Percentiles rank a stretch among this genome's conserved stretches.
These are phyloP conservation scores for Dysmachus trigonus DNA, from an alignment of 2,888 invertebrate species.

Conservation along the genomic window DNA sequence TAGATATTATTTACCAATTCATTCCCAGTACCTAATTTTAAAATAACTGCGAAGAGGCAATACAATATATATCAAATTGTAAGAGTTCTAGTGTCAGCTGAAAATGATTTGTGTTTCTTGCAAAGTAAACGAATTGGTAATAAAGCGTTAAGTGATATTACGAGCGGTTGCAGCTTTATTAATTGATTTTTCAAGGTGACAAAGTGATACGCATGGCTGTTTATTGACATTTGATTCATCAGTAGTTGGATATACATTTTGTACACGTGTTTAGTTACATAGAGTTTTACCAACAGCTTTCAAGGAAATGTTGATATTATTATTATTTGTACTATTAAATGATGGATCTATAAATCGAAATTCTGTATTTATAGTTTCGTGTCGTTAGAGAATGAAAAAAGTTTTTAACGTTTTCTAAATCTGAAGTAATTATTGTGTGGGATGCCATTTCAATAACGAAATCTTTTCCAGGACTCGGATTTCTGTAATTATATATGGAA, in stretches of 20 bases:
- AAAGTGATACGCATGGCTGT: background rate
- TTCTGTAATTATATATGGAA: background rate
- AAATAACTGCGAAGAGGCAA: background rate
- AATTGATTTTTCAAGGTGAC: background rate
- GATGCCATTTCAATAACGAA: background rate
- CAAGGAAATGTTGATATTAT: background rate
- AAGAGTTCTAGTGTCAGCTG: background rate
- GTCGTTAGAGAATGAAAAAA: background rate
- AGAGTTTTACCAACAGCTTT: background rate
- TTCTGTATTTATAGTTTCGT: background rate
- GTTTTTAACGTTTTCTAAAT: background rate
- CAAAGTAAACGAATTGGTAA: background rate
- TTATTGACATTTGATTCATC: background rate
- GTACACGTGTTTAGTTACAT: background rate
- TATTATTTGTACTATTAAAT: background rate
- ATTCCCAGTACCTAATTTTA: background rate
- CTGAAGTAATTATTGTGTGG: background rate
- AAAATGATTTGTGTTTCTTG: background rate
- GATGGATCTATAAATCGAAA: background rate
- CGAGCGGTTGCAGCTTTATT: background rate
- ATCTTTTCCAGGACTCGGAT: background rate
- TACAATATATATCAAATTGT: background rate
- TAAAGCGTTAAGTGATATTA: background rate
- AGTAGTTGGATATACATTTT: background rate
- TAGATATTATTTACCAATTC: background rate